Percentiles rank a stretch among this genome's conserved stretches.
Evolutionary conservation across 1,140 invertebrate genomes (phyloP).

Genomic region (Pantala flavescens): DNA sequence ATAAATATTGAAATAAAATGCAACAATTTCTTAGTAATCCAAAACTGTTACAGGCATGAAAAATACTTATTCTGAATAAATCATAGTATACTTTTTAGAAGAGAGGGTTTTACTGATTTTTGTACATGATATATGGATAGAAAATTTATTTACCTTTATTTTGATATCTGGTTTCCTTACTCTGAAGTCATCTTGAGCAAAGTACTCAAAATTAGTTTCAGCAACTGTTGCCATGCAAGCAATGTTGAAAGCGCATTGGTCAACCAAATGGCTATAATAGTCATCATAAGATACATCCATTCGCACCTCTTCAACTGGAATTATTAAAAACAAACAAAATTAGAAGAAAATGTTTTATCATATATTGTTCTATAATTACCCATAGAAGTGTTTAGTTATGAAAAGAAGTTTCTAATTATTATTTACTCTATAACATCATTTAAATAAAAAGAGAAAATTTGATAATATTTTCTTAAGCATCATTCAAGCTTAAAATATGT

Average conservation of each 20-base stretch:
- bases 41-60: too few relatives aligned
- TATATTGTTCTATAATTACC: background rate
- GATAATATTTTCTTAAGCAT: too few relatives aligned
- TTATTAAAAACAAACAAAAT: constrained; percentile 14
- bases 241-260: constrained; percentile 75
- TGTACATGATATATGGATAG: too few relatives aligned
- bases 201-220: constrained; percentile 77
- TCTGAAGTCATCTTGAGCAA: constrained; percentile 79
- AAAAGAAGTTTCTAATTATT: background rate
- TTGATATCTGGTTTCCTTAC: constrained; percentile 81
- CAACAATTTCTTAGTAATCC: too few relatives aligned
- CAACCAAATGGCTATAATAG: constrained; percentile 62
- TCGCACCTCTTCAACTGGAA: constrained; percentile 48
- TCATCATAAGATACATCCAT: constrained; percentile 68
- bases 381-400: background rate
- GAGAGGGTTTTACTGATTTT: too few relatives aligned
- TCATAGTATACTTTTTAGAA: too few relatives aligned
- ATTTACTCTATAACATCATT: background rate
- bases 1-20: too few relatives aligned
- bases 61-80: too few relatives aligned
- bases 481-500: too few relatives aligned
- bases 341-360: background rate
- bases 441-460: too few relatives aligned
- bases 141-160: constrained; percentile 44
- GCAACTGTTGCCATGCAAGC: constrained; percentile 67